A percentile compares a stretch with the other conserved stretches of the same genome.
Evolutionary conservation across 2,797 vertebrate species (phyloP).

Genomic region (Syngnathus acus): DNA sequence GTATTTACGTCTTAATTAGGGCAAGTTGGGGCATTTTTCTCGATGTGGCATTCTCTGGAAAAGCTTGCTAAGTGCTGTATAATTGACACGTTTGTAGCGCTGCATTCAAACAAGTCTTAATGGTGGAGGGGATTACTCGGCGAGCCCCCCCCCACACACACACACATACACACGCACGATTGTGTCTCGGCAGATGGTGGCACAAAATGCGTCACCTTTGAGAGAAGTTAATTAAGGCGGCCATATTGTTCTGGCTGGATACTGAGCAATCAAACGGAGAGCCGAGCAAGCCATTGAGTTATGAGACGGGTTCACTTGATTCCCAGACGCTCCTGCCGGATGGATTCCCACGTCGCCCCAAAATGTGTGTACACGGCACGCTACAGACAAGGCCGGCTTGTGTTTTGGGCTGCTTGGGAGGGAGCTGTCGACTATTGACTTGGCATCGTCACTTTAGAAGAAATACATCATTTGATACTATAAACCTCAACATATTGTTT

Average conservation of each 20-base stretch:
- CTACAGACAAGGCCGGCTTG: neutral
- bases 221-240: conserved; percentile 99
- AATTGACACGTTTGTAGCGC: conserved; percentile 67
- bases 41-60: neutral
- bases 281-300: conserved; percentile 90
- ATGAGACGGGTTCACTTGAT: conserved; percentile 91
- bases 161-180: conserved; percentile 77
- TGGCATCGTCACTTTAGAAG: too few relatives aligned
- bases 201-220: conserved; percentile 99
- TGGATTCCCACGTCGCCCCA: conserved; percentile 88
- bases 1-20: conserved; percentile 1
- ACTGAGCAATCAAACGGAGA: conserved; percentile 94
- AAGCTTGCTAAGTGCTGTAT: conserved; percentile 39
- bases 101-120: conserved; percentile 50
- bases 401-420: too few relatives aligned
- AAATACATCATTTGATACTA: too few relatives aligned
- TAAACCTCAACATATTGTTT: too few relatives aligned
- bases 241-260: conserved; percentile 99
- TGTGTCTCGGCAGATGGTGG: conserved; percentile 99
- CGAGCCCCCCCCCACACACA: conserved; percentile 83
- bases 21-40: conserved; percentile 2
- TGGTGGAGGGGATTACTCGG: conserved; percentile 94
- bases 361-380: conserved; percentile 39
- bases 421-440: too few relatives aligned
- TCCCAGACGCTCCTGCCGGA: conserved; percentile 77